Conservation (phyloP, 2,888 invertebrate genomes). For the Eupithecia tripunctaria region DNA sequence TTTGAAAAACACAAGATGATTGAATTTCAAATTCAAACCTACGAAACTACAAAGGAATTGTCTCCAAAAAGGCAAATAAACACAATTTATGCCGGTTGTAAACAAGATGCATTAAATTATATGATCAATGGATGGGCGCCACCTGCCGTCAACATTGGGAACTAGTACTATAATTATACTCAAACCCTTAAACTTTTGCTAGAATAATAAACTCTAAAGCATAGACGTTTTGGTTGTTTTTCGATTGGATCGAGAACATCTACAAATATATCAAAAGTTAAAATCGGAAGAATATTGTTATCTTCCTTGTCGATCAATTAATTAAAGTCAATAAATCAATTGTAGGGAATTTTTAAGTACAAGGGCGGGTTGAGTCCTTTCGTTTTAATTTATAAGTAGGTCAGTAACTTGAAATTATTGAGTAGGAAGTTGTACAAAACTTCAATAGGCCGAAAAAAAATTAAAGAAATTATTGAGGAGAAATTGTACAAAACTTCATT, state of each 20-base stretch:
- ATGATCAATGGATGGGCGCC: slow-evolving; percentile 68
- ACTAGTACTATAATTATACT: slow-evolving; percentile 39
- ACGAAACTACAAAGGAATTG: slow-evolving; percentile 28
- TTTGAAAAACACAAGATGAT: neutral
- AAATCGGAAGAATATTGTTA: slow-evolving; percentile 38
- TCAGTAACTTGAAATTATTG: neutral
- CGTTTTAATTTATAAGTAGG: slow-evolving; percentile 11
- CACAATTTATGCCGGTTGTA: slow-evolving; percentile 61
- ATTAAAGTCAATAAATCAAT: slow-evolving; percentile 49
- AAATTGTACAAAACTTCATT: neutral
- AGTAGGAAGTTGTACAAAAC: neutral
- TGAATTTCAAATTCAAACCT: neutral
- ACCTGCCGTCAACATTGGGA: slow-evolving; percentile 56
- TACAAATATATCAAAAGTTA: slow-evolving; percentile 43
- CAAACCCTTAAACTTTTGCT: slow-evolving; percentile 20
- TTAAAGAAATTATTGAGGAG: neutral
- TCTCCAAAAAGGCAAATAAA: slow-evolving; percentile 51
- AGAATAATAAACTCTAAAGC: slow-evolving; percentile 10
- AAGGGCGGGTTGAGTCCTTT: slow-evolving; percentile 18
- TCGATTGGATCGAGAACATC: slow-evolving; percentile 15
- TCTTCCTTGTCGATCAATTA: slow-evolving; percentile 47
- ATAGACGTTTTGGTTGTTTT: neutral
- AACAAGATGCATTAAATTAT: slow-evolving; percentile 69
- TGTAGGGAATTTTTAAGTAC: slow-evolving; percentile 28
- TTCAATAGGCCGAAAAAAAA: too few relatives aligned